Evolutionary conservation across 1,140 invertebrate species (phyloP).

Genomic region (Diachasmimorpha longicaudata): DNA sequence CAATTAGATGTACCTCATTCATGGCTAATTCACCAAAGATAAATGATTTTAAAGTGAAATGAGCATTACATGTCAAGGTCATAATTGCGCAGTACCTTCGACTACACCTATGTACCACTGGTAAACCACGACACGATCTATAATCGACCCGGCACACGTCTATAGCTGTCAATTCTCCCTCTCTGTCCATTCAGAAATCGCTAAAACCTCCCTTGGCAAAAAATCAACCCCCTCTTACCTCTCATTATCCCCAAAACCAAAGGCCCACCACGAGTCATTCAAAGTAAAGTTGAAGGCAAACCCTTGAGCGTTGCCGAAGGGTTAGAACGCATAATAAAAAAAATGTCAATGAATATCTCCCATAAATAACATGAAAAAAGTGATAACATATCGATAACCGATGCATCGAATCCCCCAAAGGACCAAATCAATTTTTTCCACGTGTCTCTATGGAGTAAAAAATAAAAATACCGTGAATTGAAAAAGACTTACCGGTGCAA

Average conservation of each 20-base stretch:
- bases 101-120: constrained; percentile 4
- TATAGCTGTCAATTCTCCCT: neutral
- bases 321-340: neutral
- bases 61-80: constrained; percentile 18
- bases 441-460: neutral
- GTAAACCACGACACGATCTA: constrained; percentile 10
- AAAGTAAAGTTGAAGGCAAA: neutral
- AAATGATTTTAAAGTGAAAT: neutral
- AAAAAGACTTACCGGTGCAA: constrained; percentile 52
- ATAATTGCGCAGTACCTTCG: constrained; percentile 27
- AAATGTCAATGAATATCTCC: neutral
- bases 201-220: neutral
- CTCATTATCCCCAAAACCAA: neutral
- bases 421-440: neutral
- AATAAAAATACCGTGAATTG: neutral
- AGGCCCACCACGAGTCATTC: neutral
- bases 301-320: neutral
- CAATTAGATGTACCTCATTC: no score
- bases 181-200: neutral
- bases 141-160: neutral
- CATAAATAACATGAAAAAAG: neutral
- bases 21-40: neutral
- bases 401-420: neutral
- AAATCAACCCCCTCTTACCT: no score
- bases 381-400: neutral